Evolutionary conservation across 2,797 vertebrate genomes (phyloP), one percentile per base, ranked within the genome.

Genomic region (Tragelaphus oryx): DNA sequence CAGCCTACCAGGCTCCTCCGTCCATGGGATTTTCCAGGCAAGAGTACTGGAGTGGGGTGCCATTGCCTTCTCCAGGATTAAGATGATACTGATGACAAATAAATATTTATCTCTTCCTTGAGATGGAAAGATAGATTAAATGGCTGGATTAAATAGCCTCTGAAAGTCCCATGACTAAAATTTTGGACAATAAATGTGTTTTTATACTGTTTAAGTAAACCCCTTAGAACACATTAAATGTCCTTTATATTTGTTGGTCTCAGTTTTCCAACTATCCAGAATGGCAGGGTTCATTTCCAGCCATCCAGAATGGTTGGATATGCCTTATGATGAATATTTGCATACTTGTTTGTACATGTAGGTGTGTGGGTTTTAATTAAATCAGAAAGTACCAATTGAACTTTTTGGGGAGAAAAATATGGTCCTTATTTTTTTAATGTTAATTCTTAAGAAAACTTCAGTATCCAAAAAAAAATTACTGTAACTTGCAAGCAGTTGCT

Each of bases 71-170:
- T 41, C 41, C 41, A 82, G 11, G 17, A 95, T 93, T 95, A 91
- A 97, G 55, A 88, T 91, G 46, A 86, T 94, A 76, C 68, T 95
- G 87, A 95, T 92, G 65, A 79, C 89, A 95, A 95, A 96, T 95
- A 94, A 88, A 90, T 54, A 96, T 89, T 93, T 11, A 59, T 16
- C 59, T 95, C 50, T 86, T 80, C 75, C 85, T 94, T 92, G 74
- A 96, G 81, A 95, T 55, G 30, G n/a, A 91, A 96, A 95, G 48
- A 74, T 95, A 71, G 14, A 94, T 85, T 78, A 65, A 95, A 90
- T 94, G 94, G 95, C 44, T 68, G 71, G 17, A 92, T 85, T 78
- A 65, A 95, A 93, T 94, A 95, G 95, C 48, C 20, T 74, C 62
- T 93, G 82, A 86, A 89, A 91, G 28, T 20, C 68, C 50, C 68